Base-by-base conservation (phyloP, 2,113 vertebrate genomes). In the Mixornis gularis region DNA sequence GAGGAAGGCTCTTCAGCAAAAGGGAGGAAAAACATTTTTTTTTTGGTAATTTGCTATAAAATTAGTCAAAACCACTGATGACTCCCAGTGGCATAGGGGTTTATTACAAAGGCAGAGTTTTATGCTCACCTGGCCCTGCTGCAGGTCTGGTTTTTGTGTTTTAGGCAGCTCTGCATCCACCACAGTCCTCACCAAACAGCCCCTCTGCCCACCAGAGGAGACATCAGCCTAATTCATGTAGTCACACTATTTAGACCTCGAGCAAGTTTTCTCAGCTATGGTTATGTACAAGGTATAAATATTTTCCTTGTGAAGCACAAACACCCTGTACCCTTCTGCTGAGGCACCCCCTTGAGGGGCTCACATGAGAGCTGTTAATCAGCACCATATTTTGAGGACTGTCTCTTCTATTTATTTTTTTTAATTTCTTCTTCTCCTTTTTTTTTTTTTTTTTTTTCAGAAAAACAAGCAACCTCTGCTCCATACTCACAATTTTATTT, bases 241-340 rank as follows among this genome's bases (percentile, higher is more conserved):
- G 90, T 83, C 92, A 52, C 4, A 2, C 43, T 88, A 43, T 78
- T 87, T 92, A 94, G 62, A 56, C 44, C 56, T 65, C 17, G 63
- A 86, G 73, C 32, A 29, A 22, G 76, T 95, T 94, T 85, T 94
- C 87, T 90, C 87, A 68, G 95, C 85, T 86, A 43, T 64, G 89
- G 93, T 81, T 87, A 66, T 91, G 56, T 82, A 34, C 66, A 27
- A 36, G 43, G 48, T 64, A 78, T 92, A 96, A 96, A 93, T 85
- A 94, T 96, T 94, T 96, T 91, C 81, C 77, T 80, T 59, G 38
- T 38, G 78, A 65, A 95, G 84, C 78, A 65, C 63, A 87, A 90
- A 82, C 89, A 79, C 76, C 76, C 71, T 72, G 60, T 52, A 49
- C 65, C 63, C 70, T 69, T 46, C 69, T 64, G 27, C 64, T 94